Evolutionary conservation across 2,113 vertebrate species (phyloP).

Genomic region (Xenus cinereus): DNA sequence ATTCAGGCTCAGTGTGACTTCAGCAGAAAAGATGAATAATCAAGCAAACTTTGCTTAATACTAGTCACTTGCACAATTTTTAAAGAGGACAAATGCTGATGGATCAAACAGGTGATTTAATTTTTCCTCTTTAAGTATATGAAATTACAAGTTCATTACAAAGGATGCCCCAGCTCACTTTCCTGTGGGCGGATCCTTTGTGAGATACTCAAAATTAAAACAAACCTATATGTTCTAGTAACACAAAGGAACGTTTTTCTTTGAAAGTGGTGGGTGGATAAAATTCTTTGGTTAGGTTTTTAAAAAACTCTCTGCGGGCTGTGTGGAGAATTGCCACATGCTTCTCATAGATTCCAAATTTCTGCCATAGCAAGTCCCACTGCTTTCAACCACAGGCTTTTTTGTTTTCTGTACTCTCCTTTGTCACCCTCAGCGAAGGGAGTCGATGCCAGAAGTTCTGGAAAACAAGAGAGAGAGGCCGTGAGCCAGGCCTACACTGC

Average conservation of each 20-base stretch:
- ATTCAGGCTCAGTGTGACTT: not conserved
- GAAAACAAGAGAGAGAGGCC: constrained; percentile 62
- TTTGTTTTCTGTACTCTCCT: constrained; percentile 68
- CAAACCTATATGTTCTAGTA: constrained; percentile 66
- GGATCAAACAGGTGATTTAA: not conserved
- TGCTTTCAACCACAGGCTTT: constrained; percentile 66
- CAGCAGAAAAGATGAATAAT: not conserved
- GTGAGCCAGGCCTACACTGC: constrained; percentile 58
- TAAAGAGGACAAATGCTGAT: not conserved
- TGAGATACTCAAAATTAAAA: constrained; percentile 60
- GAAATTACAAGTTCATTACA: not conserved
- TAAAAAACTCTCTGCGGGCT: constrained; percentile 35
- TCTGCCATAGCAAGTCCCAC: constrained; percentile 77
- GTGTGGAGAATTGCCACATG: constrained; percentile 72
- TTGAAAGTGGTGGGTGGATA: constrained; percentile 66
- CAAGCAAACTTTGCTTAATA: not conserved
- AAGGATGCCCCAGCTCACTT: not conserved
- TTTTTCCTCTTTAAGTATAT: not conserved
- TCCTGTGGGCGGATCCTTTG: constrained; percentile 40
- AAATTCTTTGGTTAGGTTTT: constrained; percentile 51
- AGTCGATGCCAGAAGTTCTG: constrained; percentile 35
- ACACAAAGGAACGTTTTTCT: constrained; percentile 71
- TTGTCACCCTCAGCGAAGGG: constrained; percentile 45
- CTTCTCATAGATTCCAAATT: constrained; percentile 79
- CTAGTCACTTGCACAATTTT: not conserved